A percentile compares a stretch with the other conserved stretches of the same genome.
Evolutionary conservation across 2,113 vertebrate genomes (phyloP).

Genomic region (Physeter macrocephalus): DNA sequence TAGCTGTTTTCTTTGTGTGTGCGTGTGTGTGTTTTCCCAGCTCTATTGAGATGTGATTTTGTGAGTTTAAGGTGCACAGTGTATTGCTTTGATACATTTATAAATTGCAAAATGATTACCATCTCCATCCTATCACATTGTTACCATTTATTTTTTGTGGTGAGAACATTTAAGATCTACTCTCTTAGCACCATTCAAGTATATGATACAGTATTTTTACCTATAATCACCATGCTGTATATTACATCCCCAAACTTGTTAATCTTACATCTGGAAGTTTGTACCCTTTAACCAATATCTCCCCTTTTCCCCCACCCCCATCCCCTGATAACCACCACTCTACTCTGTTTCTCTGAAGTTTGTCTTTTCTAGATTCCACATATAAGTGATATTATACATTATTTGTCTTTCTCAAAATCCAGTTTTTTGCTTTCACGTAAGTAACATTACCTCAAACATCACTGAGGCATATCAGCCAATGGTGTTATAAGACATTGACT

Average conservation of each 20-base stretch:
- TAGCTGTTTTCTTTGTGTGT: background rate
- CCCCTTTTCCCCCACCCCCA: background rate
- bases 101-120: background rate
- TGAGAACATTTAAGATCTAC: background rate
- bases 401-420: background rate
- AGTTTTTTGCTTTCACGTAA: background rate
- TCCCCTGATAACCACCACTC: background rate
- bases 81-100: background rate
- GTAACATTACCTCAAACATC: background rate
- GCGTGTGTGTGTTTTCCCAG: background rate
- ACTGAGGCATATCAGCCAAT: background rate
- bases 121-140: background rate
- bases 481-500: background rate
- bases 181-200: background rate
- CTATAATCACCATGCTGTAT: background rate
- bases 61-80: background rate
- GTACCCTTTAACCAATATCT: background rate
- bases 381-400: background rate
- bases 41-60: background rate
- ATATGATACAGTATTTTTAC: background rate
- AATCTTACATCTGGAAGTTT: background rate
- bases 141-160: background rate
- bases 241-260: background rate
- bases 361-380: background rate
- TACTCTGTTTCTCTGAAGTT: background rate